A percentile compares a stretch with the other conserved stretches of the same genome.
Conservation (phyloP, 2,888 invertebrate species). For the Allolobophora icterica region DNA sequence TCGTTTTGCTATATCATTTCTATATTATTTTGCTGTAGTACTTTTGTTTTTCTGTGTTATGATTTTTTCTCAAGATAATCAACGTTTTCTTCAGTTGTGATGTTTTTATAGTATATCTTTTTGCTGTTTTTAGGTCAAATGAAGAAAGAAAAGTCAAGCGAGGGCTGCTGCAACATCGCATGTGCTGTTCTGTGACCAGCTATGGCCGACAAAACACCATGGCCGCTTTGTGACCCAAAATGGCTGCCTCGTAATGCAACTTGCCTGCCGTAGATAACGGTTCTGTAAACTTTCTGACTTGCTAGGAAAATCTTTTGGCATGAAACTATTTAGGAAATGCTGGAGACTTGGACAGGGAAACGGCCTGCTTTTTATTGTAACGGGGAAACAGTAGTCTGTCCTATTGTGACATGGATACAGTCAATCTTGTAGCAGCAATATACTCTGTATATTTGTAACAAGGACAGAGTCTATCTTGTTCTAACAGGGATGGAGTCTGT, state of each 20-base stretch:
- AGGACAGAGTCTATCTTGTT: too few relatives aligned
- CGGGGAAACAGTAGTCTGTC: not conserved
- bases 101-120: not conserved
- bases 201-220: not conserved
- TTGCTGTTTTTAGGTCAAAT: constrained; percentile 26
- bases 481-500: too few relatives aligned
- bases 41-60: not conserved
- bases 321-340: not conserved
- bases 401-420: not conserved
- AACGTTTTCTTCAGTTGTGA: not conserved
- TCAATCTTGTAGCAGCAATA: not conserved
- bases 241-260: constrained; percentile 11
- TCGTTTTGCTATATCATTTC: not conserved
- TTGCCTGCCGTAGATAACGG: constrained; percentile 3
- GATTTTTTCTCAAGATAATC: not conserved
- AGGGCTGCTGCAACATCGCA: constrained; percentile 32
- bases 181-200: constrained; percentile 1
- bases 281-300: constrained; percentile 7
- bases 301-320: not conserved
- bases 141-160: constrained; percentile 39
- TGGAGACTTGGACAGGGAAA: constrained; percentile 7
- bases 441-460: too few relatives aligned
- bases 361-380: too few relatives aligned
- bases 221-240: not conserved
- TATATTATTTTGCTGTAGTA: not conserved